Conservation (phyloP, 2,888 invertebrate genomes). For the Trachelus tabidus region DNA sequence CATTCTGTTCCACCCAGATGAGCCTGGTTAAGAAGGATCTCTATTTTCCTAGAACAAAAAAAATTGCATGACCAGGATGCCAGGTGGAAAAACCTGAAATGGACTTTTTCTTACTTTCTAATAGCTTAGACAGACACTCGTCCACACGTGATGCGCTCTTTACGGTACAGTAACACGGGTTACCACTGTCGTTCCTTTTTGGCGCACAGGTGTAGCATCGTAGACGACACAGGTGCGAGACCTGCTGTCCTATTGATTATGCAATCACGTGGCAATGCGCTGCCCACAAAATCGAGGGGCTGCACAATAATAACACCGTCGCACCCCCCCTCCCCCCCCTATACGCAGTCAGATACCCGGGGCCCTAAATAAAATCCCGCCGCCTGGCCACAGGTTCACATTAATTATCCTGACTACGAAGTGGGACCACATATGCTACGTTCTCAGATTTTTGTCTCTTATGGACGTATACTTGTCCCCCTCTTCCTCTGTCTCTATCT, state of each 20-base stretch:
- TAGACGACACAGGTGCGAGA: slow-evolving; percentile 50
- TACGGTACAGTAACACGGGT: background rate
- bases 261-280: slow-evolving; percentile 49
- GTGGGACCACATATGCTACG: slow-evolving; percentile 13
- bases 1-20: background rate
- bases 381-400: slow-evolving; percentile 43
- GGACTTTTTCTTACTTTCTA: background rate
- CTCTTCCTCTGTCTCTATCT: background rate
- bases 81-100: background rate
- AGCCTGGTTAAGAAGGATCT: background rate
- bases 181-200: background rate
- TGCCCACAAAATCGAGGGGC: slow-evolving; percentile 8
- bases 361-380: slow-evolving; percentile 20
- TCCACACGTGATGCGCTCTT: background rate
- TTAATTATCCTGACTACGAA: slow-evolving; percentile 47
- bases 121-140: background rate
- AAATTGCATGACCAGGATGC: no score
- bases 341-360: slow-evolving; percentile 22
- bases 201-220: slow-evolving; percentile 24
- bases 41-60: background rate
- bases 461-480: slow-evolving; percentile 5
- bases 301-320: slow-evolving; percentile 12
- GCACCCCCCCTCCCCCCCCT: background rate
- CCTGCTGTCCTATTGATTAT: slow-evolving; percentile 54
- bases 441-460: slow-evolving; percentile 23